Base-by-base conservation (phyloP, 2,888 invertebrate genomes). In the Ochlodes sylvanus region DNA sequence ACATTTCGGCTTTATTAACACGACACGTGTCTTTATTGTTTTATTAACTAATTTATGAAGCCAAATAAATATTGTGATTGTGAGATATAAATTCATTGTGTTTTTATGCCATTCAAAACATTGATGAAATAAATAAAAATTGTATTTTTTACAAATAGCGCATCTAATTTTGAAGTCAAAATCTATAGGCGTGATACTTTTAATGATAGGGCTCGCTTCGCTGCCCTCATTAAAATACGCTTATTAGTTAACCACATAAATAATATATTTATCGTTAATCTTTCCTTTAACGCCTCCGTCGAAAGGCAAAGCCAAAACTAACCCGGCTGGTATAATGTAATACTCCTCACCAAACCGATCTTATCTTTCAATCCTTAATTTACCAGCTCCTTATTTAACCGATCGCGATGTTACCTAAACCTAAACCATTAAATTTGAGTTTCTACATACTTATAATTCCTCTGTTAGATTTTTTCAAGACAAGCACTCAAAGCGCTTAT, bases 361-460 rank as follows among this genome's bases (percentile, higher is more conserved):
- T 50, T 70, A 72, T 71, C 69, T 75, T 63, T n/a, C 50, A 50
- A 12, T 50, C 75, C 76, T 80, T 80, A 79, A 83, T 83, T 82
- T 79, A 77, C 74, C 76, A 69, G 61, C 73, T 73, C 74, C 76
- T 77, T 74, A 66, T 71, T 67, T 70, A 75, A 72, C 72, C 72
- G 27, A 27, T 63, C 70, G 5, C 27, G 27, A 27, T 71, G 74
- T 77, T 77, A n/a, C n/a, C n/a, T n/a, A n/a, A 77, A 73, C 73
- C 70, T 74, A 76, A 77, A 74, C 69, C 75, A 78, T 79, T 79
- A 77, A 80, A 82, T 82, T 84, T 81, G 72, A 76, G 73, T 79
- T 76, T 72, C 73, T 73, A 76, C 76, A 75, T 77, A n/a, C n/a
- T n/a, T n/a, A 79, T 78, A 78, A 79, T 80, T 77, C 75, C 75